These are phyloP conservation scores for Sarcophaga caerulescens DNA, from an alignment of 2,888 invertebrate genomes.

Conservation along the genomic window DNA sequence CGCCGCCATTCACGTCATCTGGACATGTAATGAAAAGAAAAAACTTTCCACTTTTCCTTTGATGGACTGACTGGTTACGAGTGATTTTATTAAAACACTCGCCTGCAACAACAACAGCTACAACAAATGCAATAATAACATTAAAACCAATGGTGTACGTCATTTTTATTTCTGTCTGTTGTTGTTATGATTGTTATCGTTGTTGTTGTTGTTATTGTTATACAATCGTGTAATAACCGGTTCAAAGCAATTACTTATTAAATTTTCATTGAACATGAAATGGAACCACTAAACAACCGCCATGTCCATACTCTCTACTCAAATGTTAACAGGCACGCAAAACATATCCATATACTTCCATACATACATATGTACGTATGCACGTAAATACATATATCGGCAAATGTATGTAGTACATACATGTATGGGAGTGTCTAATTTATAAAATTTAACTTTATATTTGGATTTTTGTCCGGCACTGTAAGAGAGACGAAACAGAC, in stretches of 20 bases:
- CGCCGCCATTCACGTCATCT: conserved; percentile 57
- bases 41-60: conserved; percentile 38
- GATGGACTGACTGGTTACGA: conserved; percentile 35
- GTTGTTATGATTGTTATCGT: background rate
- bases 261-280: conserved; percentile 56
- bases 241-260: conserved; percentile 60
- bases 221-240: conserved; percentile 64
- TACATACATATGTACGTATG: too few species aligned
- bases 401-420: too few species aligned
- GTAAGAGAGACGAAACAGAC: conserved; percentile 18
- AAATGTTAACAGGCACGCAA: too few species aligned
- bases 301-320: conserved; percentile 29
- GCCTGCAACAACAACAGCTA: conserved; percentile 28
- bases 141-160: conserved; percentile 20
- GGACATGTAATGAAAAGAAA: conserved; percentile 16
- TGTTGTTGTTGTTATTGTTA: background rate
- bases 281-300: background rate
- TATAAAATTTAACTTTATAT: background rate
- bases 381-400: too few species aligned
- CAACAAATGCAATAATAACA: conserved; percentile 7
- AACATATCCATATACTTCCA: too few species aligned
- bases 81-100: background rate
- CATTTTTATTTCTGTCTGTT: too few species aligned
- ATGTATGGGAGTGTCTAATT: too few species aligned
- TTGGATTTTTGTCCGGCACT: conserved; percentile 49